phyloP scores from a whole-genome alignment of 2,888 invertebrate genomes.

The Esperia sulphurella region DNA sequence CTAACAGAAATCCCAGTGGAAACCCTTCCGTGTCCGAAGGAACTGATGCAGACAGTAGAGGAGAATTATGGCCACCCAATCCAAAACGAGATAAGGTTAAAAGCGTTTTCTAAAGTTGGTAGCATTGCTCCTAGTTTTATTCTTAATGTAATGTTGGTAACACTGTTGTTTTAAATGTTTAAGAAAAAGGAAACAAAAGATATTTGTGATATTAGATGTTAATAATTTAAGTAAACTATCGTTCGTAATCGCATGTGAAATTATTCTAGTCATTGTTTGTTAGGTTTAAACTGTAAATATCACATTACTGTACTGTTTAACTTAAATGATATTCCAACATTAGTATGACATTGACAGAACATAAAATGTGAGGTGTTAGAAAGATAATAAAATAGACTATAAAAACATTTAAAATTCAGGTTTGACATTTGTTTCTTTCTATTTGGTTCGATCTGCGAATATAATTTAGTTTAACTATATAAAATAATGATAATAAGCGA shows the following conservation, averaged over 20 bases:
- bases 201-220: slow-evolving; percentile 25
- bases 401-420: too few species aligned
- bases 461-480: too few species aligned
- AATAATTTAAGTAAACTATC: slow-evolving; percentile 8
- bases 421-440: too few species aligned
- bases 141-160: slow-evolving; percentile 32
- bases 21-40: slow-evolving; percentile 69
- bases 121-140: slow-evolving; percentile 40
- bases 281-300: background rate
- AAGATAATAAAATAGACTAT: too few species aligned
- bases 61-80: slow-evolving; percentile 67
- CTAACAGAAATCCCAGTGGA: slow-evolving; percentile 62
- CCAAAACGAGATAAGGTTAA: slow-evolving; percentile 69
- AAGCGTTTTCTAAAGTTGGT: slow-evolving; percentile 55
- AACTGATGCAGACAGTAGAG: slow-evolving; percentile 63
- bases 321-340: too few species aligned
- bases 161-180: slow-evolving; percentile 32
- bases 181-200: slow-evolving; percentile 10
- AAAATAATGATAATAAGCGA: too few species aligned
- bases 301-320: too few species aligned
- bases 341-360: too few species aligned
- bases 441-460: too few species aligned
- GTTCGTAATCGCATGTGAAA: background rate
- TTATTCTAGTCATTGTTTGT: background rate
- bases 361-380: too few species aligned